phyloP scores from a whole-genome alignment of 30 jellyfish, hydroid and myxozoan species.

The Cassiopea andromeda region DNA sequence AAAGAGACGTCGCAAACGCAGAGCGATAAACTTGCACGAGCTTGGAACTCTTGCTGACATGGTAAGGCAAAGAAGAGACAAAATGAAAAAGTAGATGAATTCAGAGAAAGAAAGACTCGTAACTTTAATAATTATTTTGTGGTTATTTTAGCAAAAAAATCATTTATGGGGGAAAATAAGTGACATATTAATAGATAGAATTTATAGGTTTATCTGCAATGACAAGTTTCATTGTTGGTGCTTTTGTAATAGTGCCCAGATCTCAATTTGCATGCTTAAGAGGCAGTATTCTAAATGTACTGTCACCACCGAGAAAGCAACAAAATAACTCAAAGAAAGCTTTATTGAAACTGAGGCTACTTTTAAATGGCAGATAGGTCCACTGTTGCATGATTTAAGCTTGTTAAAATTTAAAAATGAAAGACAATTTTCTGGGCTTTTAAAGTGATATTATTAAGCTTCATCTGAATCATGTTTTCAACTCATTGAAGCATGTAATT shows the following conservation, averaged over 20 bases:
- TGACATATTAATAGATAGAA: not conserved
- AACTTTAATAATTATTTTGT: not conserved
- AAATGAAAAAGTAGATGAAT: constrained; percentile 21
- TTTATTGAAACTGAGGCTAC: not conserved
- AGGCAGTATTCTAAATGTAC: too few relatives aligned
- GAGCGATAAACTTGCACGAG: constrained; percentile 60
- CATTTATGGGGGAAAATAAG: not conserved
- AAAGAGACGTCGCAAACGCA: constrained; percentile 34
- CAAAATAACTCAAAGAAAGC: too few relatives aligned
- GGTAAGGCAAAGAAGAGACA: constrained; percentile 52
- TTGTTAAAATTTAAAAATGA: not conserved
- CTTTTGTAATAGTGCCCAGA: too few relatives aligned
- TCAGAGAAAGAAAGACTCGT: not conserved
- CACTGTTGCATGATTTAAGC: not conserved
- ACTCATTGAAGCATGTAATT: too few relatives aligned
- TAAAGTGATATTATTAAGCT: not conserved
- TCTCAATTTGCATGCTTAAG: too few relatives aligned
- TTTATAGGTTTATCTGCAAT: too few relatives aligned
- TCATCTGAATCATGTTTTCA: too few relatives aligned
- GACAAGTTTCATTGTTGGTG: too few relatives aligned
- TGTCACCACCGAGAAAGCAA: too few relatives aligned
- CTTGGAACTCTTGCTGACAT: constrained; percentile 63
- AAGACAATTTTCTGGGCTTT: not conserved
- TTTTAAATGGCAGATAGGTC: not conserved
- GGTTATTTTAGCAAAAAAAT: not conserved